Conservation (phyloP, 2,113 vertebrate species). For the Abramis brama region DNA sequence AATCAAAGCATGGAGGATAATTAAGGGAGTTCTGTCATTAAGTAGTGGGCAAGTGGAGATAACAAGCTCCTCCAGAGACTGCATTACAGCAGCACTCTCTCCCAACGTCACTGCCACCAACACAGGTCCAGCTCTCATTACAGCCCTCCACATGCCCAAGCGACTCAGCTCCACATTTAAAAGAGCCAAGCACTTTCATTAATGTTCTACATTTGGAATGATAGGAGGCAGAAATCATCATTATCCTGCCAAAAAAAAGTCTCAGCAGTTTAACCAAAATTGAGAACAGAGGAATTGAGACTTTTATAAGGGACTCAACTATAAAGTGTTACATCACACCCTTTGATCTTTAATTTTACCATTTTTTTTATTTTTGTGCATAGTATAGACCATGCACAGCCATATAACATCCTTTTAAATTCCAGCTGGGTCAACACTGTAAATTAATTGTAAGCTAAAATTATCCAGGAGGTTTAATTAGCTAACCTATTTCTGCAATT, state of each 20-base stretch:
- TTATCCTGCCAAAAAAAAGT: constrained; percentile 41
- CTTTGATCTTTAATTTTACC: neutral
- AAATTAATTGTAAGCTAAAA: neutral
- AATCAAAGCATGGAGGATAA: constrained; percentile 66
- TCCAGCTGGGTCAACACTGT: constrained; percentile 12
- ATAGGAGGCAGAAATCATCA: constrained; percentile 37
- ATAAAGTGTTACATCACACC: neutral
- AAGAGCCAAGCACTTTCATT: constrained; percentile 44
- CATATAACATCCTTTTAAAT: neutral
- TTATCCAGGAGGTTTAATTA: constrained; percentile 2
- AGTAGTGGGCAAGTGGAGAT: constrained; percentile 62
- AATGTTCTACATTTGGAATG: constrained; percentile 36
- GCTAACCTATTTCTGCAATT: neutral
- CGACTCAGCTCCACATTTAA: constrained; percentile 5
- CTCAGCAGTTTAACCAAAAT: constrained; percentile 44
- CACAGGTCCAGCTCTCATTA: constrained; percentile 54
- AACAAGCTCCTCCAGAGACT: constrained; percentile 66
- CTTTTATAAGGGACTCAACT: neutral
- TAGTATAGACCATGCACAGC: neutral
- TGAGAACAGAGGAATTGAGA: neutral
- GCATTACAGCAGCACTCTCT: constrained; percentile 47
- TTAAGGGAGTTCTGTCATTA: constrained; percentile 70
- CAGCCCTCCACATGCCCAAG: constrained; percentile 6
- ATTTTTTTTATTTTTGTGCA: neutral
- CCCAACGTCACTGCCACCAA: constrained; percentile 20